Conservation (phyloP, 2,797 vertebrate species). For the Pipistrellus nathusii region DNA sequence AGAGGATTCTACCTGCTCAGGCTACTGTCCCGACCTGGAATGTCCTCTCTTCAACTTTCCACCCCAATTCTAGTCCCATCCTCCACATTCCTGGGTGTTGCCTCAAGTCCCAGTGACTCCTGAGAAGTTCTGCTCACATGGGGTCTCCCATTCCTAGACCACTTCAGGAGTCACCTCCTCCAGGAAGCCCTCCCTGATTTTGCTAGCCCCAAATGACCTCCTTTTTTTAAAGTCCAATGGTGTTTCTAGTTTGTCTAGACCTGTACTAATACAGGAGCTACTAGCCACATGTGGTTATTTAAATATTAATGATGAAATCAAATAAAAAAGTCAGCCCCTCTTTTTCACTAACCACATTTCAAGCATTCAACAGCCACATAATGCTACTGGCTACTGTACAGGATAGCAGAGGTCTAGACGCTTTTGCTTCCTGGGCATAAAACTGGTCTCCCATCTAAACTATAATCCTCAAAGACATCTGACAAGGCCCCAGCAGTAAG, state of each 20-base stretch:
- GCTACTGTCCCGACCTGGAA: background rate
- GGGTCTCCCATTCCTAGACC: background rate
- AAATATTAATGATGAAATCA: background rate
- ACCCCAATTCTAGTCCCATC: background rate
- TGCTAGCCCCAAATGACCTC: background rate
- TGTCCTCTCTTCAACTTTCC: too few species aligned
- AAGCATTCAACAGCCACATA: background rate
- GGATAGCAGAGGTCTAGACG: background rate
- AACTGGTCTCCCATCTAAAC: background rate
- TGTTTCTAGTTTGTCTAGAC: background rate
- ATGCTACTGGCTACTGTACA: fast-evolving
- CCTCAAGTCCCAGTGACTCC: background rate
- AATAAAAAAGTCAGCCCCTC: background rate
- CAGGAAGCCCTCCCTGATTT: background rate
- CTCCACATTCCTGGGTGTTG: background rate
- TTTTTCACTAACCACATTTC: background rate
- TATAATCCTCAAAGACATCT: background rate
- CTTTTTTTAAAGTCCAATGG: background rate
- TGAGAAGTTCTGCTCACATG: background rate
- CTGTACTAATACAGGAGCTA: background rate
- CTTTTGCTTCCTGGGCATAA: background rate
- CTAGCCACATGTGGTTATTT: background rate
- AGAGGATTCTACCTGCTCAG: background rate
- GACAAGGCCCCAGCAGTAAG: background rate
- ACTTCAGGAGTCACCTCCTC: background rate